Evolutionary conservation across 2,797 vertebrate species (phyloP).

Genomic region (Hemitrygon akajei): DNA sequence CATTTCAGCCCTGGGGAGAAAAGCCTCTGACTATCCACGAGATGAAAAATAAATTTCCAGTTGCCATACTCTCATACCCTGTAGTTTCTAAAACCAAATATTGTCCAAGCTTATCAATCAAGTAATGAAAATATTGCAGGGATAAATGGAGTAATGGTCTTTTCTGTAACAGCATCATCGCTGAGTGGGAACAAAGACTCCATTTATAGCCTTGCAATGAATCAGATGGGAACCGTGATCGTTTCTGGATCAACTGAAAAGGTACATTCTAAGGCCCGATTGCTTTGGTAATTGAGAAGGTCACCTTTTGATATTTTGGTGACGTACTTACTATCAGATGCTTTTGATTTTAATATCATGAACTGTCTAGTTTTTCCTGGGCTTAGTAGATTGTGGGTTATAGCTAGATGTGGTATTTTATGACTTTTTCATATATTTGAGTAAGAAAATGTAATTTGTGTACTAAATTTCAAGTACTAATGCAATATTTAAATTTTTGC

Average conservation of each 20-base stretch:
- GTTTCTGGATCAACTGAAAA: constrained; percentile 98
- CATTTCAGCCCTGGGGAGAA: too few relatives aligned
- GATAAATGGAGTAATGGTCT: background rate
- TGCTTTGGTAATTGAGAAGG: background rate
- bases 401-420: background rate
- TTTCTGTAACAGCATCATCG: constrained; percentile 76
- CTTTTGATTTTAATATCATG: background rate
- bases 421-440: background rate
- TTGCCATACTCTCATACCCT: background rate
- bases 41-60: background rate
- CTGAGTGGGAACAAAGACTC: constrained; percentile 98
- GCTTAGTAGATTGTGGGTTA: background rate
- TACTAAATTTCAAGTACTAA: constrained; percentile 1
- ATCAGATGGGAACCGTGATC: constrained; percentile 97
- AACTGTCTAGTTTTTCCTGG: background rate
- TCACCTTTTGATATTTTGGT: background rate
- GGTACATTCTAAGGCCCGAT: constrained; percentile 55
- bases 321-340: background rate
- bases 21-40: too few relatives aligned
- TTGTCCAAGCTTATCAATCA: background rate
- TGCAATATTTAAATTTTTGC: background rate
- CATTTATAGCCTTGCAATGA: constrained; percentile 98
- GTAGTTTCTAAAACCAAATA: background rate
- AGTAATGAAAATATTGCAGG: background rate
- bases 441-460: too few relatives aligned